These are phyloP conservation scores for Pogonocichla stellata DNA, from an alignment of 2,113 vertebrate genomes.

Conservation along the genomic window DNA sequence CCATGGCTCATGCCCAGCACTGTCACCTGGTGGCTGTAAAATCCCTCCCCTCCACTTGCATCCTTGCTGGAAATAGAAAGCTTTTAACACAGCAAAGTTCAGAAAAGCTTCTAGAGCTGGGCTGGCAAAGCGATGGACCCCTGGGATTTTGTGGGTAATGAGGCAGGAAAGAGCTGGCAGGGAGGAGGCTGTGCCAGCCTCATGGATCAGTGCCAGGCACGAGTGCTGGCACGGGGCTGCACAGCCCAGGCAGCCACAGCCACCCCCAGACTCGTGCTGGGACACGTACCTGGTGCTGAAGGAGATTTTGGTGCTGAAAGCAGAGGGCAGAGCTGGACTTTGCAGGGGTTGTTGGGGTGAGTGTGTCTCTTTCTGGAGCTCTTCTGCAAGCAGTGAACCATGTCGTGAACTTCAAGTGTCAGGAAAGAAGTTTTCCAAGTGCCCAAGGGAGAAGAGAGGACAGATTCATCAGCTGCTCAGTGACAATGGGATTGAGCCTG, in stretches of 20 bases:
- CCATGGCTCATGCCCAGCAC: neutral
- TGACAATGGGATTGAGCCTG: neutral
- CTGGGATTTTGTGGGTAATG: neutral
- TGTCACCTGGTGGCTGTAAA: neutral
- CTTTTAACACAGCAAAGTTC: neutral
- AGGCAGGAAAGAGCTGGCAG: neutral
- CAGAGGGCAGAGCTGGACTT: neutral
- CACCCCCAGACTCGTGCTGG: accelerated
- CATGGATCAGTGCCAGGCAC: accelerated
- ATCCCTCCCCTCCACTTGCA: neutral
- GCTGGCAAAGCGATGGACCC: accelerated
- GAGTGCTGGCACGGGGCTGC: accelerated
- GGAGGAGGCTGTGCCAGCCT: neutral
- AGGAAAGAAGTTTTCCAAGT: neutral
- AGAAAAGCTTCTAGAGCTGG: neutral
- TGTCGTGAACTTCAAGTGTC: neutral
- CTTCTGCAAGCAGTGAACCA: accelerated
- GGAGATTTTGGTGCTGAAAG: neutral
- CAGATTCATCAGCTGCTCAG: neutral
- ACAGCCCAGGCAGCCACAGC: neutral
- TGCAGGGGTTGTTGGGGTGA: neutral
- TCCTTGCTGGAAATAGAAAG: conserved; percentile 12
- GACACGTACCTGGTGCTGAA: accelerated
- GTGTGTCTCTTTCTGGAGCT: neutral
- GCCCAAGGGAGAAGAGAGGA: neutral